Evolutionary conservation across 1,140 invertebrate genomes (phyloP).

Genomic region (Drosophila sturtevanti): DNA sequence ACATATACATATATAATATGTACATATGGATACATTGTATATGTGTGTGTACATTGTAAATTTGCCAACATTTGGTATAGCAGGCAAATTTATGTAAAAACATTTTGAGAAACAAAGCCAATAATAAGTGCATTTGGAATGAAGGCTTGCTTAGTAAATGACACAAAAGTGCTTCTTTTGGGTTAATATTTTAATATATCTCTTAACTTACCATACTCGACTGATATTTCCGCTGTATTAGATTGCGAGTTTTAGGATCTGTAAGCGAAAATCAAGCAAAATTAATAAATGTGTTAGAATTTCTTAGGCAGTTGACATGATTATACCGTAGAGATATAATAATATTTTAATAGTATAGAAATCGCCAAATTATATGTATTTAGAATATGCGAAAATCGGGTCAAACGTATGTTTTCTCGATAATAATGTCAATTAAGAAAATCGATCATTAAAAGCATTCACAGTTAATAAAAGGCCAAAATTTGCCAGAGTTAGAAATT

Average conservation of each 20-base stretch:
- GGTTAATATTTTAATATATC: neutral
- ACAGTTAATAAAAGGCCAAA: too few relatives aligned
- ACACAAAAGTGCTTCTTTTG: neutral
- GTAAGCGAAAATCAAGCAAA: conserved; percentile 52
- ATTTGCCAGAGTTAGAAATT: too few relatives aligned
- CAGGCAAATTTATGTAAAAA: conserved; percentile 34
- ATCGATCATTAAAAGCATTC: too few relatives aligned
- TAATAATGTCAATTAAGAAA: too few relatives aligned
- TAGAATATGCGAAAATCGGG: too few relatives aligned
- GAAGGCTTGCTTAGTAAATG: neutral
- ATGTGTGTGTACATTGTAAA: conserved; percentile 8
- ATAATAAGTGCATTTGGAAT: conserved; percentile 6
- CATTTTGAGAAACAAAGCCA: neutral
- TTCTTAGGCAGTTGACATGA: too few relatives aligned
- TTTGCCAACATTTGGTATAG: neutral
- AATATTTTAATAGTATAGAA: too few relatives aligned
- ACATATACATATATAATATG: conserved; percentile 22
- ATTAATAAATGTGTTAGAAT: neutral
- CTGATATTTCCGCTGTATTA: conserved; percentile 98
- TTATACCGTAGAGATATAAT: too few relatives aligned
- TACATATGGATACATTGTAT: conserved; percentile 3
- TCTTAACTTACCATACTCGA: conserved; percentile 96
- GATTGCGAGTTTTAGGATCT: conserved; percentile 99
- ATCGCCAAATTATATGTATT: too few relatives aligned
- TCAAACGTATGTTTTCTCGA: too few relatives aligned